Evolutionary conservation across 2,888 invertebrate genomes (phyloP), one percentile per base, ranked within the genome.

Genomic region (Monopis laevigella): DNA sequence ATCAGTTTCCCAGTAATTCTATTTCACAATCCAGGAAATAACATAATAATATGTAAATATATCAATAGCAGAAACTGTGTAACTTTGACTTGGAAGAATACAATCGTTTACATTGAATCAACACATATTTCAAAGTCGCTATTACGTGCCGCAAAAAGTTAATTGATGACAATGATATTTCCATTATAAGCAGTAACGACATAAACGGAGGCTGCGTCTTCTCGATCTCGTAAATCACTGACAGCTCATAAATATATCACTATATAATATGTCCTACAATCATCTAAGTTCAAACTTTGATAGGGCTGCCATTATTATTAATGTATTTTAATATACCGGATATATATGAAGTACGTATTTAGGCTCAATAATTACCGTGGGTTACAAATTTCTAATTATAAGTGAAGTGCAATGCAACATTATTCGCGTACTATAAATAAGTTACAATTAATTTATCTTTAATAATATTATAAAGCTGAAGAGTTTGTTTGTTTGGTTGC

Each of bases 151-250:
- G 36, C 36, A 36, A 36, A 36, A 36, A 36, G n/a, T 36, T 44
- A 48, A n/a, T n/a, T n/a, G n/a, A 51, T 51, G 51, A 48, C 46
- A 42, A 52, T 53, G 50, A 59, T 56, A 44, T 46, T 48, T 46
- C 53, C 49, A 57, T 58, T 48, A 51, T 44, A 40, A 44, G 45
- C n/a, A n/a, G 36, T 35, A 35, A 18, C 35, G 3, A 35, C 35
- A 36, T 36, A 36, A 36, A 36, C 36, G 36, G 36, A 36, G 34
- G 12, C 10, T 24, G 6, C 34, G 17, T 34, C 34, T 16, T 17
- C 21, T 19, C 21, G 13, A 3, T 21, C 36, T 36, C 36, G 19
- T 36, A 36, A 36, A 36, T 36, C 36, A 36, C 36, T 36, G 36
- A n/a, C 19, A 2, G 11, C 21, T 36, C 36, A 36, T 36, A 36